Evolutionary conservation across 92 coral and sea anemone genomes (phyloP).

Genomic region (Hydrozoanthus gracilis): DNA sequence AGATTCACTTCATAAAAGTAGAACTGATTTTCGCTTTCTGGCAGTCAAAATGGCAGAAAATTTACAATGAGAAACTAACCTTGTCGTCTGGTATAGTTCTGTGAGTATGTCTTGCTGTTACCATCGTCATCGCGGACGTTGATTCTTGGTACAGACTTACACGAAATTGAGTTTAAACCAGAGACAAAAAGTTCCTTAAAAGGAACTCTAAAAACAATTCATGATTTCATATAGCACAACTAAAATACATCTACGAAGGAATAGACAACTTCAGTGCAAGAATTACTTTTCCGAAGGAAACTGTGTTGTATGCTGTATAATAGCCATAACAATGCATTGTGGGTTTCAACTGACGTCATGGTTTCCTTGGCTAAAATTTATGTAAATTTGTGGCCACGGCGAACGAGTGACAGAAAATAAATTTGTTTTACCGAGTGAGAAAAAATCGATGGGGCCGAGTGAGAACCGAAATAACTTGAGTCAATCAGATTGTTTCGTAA

Average conservation of each 20-base stretch:
- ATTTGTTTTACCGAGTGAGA: no score
- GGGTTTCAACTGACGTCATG: constrained; percentile 50
- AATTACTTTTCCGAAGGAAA: constrained; percentile 21
- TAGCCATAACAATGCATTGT: constrained; percentile 40
- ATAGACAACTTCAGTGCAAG: constrained; percentile 13
- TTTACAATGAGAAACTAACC: constrained; percentile 57
- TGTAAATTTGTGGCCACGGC: no score
- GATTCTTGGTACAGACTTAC: constrained; percentile 3
- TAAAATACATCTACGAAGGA: background rate
- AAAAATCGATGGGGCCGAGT: no score
- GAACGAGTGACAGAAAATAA: no score
- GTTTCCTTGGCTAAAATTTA: background rate
- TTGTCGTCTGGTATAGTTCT: constrained; percentile 88
- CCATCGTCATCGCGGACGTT: constrained; percentile 39
- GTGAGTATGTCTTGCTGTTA: constrained; percentile 62
- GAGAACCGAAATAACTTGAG: no score
- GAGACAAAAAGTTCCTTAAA: constrained; percentile 40
- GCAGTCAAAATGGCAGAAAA: background rate
- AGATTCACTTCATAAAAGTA: background rate
- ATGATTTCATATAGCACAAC: constrained; percentile 16
- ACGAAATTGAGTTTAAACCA: constrained; percentile 31
- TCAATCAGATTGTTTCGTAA: no score
- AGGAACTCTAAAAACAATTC: constrained; percentile 41
- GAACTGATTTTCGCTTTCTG: background rate
- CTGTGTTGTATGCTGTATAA: background rate